Conservation (phyloP, 2,888 invertebrate genomes). For the Drosophila pseudotalamancana region DNA sequence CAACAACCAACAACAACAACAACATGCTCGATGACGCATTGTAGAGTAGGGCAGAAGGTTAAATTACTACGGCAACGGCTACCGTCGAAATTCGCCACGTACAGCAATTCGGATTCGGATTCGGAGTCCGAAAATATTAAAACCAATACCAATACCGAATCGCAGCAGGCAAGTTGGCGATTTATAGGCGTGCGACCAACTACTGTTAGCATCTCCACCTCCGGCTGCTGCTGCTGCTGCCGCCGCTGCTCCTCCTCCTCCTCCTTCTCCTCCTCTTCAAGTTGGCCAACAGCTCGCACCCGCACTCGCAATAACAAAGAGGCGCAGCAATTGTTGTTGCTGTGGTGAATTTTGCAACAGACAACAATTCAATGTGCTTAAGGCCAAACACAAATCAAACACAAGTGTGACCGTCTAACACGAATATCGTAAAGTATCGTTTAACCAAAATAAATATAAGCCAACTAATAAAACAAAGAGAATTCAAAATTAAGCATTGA, state of each 20-base stretch:
- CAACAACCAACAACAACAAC: constrained; percentile 24
- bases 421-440: constrained; percentile 10
- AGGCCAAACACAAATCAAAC: constrained; percentile 2
- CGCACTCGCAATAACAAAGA: constrained; percentile 49
- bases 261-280: not conserved
- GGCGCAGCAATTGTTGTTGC: constrained; percentile 39
- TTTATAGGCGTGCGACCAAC: constrained; percentile 65
- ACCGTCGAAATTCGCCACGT: constrained; percentile 73
- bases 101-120: constrained; percentile 60
- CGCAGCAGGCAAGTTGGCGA: constrained; percentile 61
- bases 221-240: constrained; percentile 9
- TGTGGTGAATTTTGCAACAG: constrained; percentile 45
- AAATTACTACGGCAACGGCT: constrained; percentile 65
- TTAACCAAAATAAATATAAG: constrained; percentile 5
- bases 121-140: constrained; percentile 61
- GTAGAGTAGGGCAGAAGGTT: constrained; percentile 82
- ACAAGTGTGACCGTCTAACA: constrained; percentile 14
- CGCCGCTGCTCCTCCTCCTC: not conserved
- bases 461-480: constrained; percentile 7
- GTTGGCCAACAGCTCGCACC: constrained; percentile 2
- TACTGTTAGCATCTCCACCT: constrained; percentile 33
- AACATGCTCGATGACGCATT: constrained; percentile 81
- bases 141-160: constrained; percentile 53
- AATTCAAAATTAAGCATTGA: constrained; percentile 2
- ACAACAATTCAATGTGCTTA: constrained; percentile 31